A percentile compares a stretch with the other conserved stretches of the same genome.
Evolutionary conservation across 2,888 invertebrate genomes (phyloP).

Genomic region (Octodonta nipae): DNA sequence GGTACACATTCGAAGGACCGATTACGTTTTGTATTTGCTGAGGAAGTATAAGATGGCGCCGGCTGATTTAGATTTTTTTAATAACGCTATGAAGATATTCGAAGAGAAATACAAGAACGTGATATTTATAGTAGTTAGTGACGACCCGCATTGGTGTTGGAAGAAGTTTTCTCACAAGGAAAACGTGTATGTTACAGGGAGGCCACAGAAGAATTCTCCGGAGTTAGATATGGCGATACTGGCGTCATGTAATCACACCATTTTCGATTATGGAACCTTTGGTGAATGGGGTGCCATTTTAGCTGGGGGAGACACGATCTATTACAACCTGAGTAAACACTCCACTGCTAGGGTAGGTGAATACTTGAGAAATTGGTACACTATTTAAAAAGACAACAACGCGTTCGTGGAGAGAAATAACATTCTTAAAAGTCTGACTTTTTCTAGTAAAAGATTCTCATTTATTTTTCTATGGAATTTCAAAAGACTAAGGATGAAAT

Average conservation of each 20-base stretch:
- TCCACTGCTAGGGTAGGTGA: constrained; percentile 33
- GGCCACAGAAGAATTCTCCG: constrained; percentile 28
- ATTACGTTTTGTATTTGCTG: constrained; percentile 42
- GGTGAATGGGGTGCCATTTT: constrained; percentile 41
- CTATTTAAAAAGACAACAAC: too few species aligned
- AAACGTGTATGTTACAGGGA: constrained; percentile 35
- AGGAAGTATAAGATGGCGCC: constrained; percentile 36
- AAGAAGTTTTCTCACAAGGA: constrained; percentile 26
- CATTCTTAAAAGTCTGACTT: constrained; percentile 13
- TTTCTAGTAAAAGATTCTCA: constrained; percentile 10
- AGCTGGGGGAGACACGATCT: constrained; percentile 38
- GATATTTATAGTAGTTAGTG: constrained; percentile 37
- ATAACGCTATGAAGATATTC: constrained; percentile 35
- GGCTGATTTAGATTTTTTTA: constrained; percentile 33
- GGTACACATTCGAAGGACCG: constrained; percentile 44
- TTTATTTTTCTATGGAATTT: constrained; percentile 15
- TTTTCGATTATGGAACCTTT: constrained; percentile 41
- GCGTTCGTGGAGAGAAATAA: constrained; percentile 1
- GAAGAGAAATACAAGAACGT: constrained; percentile 32
- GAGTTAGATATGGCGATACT: constrained; percentile 38
- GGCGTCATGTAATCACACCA: constrained; percentile 40
- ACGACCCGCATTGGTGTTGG: constrained; percentile 38
- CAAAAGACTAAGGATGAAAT: too few species aligned
- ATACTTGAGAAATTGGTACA: constrained; percentile 36
- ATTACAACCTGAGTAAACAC: constrained; percentile 35